Percentiles rank a stretch among this genome's conserved stretches.
Conservation (phyloP, 2,888 invertebrate genomes). For the Philhelius pedissequus region DNA sequence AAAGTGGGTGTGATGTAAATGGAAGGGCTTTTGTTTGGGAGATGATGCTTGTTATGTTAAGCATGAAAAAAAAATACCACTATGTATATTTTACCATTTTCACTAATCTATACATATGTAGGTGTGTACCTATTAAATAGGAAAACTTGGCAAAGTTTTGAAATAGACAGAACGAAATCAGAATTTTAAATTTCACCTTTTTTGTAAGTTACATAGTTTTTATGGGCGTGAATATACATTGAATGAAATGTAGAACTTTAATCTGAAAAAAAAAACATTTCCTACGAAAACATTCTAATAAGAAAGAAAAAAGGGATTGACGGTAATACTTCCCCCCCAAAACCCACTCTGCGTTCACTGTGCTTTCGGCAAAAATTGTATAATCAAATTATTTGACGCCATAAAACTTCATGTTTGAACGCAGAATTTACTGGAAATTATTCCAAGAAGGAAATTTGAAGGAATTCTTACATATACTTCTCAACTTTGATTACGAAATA, state of each 20-base stretch:
- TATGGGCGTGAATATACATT: not conserved
- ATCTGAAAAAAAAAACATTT: not conserved
- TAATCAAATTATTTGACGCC: too few relatives aligned
- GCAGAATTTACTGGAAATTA: too few relatives aligned
- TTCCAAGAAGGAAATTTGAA: too few relatives aligned
- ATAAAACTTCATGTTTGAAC: too few relatives aligned
- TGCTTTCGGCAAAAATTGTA: too few relatives aligned
- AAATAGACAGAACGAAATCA: not conserved
- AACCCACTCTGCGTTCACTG: too few relatives aligned
- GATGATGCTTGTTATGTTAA: not conserved
- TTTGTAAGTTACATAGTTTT: not conserved
- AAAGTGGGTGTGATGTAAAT: constrained; percentile 16
- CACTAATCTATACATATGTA: not conserved
- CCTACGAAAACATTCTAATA: too few relatives aligned
- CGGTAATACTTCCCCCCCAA: too few relatives aligned
- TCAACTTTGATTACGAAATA: too few relatives aligned
- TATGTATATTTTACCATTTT: not conserved
- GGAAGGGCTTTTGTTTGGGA: not conserved
- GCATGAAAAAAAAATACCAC: not conserved
- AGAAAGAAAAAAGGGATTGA: too few relatives aligned
- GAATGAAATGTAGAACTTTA: not conserved
- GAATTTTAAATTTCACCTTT: not conserved
- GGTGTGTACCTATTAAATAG: not conserved
- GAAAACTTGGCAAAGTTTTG: not conserved
- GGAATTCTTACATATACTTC: too few relatives aligned